Conservation (phyloP, 2,113 vertebrate species). For the Pithys albifrons region DNA sequence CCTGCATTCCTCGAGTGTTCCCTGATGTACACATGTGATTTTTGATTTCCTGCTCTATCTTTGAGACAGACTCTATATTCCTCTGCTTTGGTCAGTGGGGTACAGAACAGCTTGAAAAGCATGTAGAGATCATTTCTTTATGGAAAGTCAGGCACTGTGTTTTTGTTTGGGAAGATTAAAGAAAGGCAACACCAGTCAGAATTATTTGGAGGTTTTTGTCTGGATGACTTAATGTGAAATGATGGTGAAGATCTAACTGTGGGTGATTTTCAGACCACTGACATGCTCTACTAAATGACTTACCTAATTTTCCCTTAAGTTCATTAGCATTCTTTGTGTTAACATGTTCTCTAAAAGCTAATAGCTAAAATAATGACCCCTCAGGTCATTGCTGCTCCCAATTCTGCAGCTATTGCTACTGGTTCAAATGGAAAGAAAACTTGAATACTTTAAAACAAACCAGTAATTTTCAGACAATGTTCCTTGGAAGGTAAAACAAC, state of each 20-base stretch:
- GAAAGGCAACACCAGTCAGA: background rate
- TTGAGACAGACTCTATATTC: background rate
- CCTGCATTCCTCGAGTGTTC: background rate
- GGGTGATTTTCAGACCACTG: background rate
- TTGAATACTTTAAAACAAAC: background rate
- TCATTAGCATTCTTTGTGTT: background rate
- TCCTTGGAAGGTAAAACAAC: background rate
- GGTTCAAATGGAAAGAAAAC: background rate
- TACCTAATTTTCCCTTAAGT: background rate
- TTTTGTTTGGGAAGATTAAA: background rate
- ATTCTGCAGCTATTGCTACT: background rate
- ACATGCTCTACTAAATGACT: background rate
- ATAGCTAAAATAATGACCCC: background rate
- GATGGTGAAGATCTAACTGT: background rate
- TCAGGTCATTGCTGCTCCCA: background rate
- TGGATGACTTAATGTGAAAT: background rate
- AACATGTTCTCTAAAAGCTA: background rate
- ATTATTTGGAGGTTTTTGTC: background rate
- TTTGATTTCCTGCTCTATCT: background rate
- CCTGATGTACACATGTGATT: background rate
- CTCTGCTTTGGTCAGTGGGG: background rate
- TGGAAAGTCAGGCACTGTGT: background rate
- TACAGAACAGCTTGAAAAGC: background rate
- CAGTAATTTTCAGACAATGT: background rate
- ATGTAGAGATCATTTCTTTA: background rate